Base-by-base conservation (phyloP, 53 echinoderm and acorn worm species). In the Paracentrotus lividus region DNA sequence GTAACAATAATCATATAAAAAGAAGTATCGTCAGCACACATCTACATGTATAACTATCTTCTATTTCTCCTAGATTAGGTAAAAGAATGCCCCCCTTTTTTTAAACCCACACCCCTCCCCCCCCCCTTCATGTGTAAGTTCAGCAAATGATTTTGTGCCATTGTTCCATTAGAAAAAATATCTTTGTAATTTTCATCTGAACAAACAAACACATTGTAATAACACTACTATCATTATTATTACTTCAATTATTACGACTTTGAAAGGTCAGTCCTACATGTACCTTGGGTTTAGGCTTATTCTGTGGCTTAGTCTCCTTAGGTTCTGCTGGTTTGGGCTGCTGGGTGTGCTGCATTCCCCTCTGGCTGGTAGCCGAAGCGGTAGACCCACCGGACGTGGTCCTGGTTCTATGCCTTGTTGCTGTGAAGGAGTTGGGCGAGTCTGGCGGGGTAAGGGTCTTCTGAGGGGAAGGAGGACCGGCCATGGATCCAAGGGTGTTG, bases 371-470 rank as follows among this genome's bases (percentile, higher is more conserved):
- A 0, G 42, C 44, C 8, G 90, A 90, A 14, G 54, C 90, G 0
- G 88, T 95, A 27, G 95, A 94, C 44, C 51, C 92, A 49, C 90
- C 91, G 1, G 98, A 96, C 36, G 55, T 90, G 90, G 93, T 94
- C 57, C 94, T 94, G 85, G 85, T 90, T 57, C 96, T 90, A 51
- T 16, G 69, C 36, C 65, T 59, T 26, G 23, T 2, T 20, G 21
- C 47, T 47, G 51, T 69, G 76, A 72, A 51, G 88, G 91, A 85
- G 66, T 89, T 64, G n/a, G 96, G 97, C 4, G 95, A 95, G n/a
- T 93, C 93, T 9, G 96, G 95, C 44, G 97, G 97, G 76, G 99
- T 97, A 76, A 97, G 84, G n/a, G 97, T 94, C 51, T 94, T 93
- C 34, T 85, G 90, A 8, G 97, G 97, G 36, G 95, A 96, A 55